Evolutionary conservation across 2,797 vertebrate species (phyloP).

Genomic region (Mico argentatus): DNA sequence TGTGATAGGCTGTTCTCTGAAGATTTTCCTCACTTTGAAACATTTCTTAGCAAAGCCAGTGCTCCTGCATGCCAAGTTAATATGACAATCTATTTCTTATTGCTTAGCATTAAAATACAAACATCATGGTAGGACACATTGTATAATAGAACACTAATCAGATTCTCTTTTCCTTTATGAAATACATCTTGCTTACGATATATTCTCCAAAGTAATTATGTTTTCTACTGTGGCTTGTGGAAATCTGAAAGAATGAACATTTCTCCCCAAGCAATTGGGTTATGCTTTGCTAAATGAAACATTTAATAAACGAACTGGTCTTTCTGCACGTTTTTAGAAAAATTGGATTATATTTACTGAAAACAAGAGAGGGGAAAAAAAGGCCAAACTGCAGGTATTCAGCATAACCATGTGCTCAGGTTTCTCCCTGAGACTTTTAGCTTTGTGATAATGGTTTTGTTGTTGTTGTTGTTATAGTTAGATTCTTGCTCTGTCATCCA

Average conservation of each 20-base stretch:
- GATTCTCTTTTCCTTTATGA: not conserved
- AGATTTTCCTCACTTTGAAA: not conserved
- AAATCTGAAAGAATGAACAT: not conserved
- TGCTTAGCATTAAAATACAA: not conserved
- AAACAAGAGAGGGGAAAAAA: not conserved
- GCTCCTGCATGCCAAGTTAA: not conserved
- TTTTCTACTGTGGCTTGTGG: not conserved
- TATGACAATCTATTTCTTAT: not conserved
- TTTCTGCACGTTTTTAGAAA: not conserved
- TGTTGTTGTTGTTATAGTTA: not conserved
- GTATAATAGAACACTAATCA: not conserved
- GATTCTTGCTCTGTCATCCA: not conserved
- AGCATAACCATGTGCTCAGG: not conserved
- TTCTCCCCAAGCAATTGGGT: not conserved
- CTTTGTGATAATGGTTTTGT: not conserved
- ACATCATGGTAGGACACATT: not conserved
- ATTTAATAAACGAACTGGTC: not conserved
- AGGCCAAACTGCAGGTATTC: not conserved
- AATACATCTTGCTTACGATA: not conserved
- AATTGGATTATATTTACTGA: conserved; percentile 1
- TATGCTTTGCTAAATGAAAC: not conserved
- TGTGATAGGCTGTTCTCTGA: conserved; percentile 1
- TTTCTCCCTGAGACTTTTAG: not conserved
- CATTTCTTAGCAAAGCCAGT: not conserved
- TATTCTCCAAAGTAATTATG: not conserved